These are phyloP conservation scores for Actinia tenebrosa DNA, from an alignment of 64 coral and sea anemone species.

Conservation along the genomic window DNA sequence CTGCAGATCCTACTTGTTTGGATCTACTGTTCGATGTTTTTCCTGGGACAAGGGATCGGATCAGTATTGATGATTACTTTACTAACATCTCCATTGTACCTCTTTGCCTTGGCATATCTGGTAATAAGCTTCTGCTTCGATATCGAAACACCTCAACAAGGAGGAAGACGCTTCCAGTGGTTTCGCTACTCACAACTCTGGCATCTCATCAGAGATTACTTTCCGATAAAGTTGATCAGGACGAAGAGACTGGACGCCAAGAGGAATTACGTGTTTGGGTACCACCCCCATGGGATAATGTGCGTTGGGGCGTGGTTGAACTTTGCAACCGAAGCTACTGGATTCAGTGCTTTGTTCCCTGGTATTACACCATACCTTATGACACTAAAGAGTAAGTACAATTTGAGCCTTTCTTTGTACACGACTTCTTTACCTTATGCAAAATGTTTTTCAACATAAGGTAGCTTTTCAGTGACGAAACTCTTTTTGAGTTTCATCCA, in stretches of 20 bases:
- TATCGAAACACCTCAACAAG: constrained; percentile 54
- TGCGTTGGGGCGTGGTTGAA: constrained; percentile 65
- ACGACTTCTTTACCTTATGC: too few relatives aligned
- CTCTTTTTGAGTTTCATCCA: too few relatives aligned
- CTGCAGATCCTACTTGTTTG: constrained; percentile 51
- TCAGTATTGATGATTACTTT: constrained; percentile 48
- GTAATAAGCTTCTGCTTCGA: constrained; percentile 71
- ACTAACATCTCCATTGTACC: constrained; percentile 37
- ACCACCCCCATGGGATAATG: constrained; percentile 88
- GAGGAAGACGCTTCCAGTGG: constrained; percentile 72
- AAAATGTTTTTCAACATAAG: too few relatives aligned
- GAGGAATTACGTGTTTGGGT: constrained; percentile 75
- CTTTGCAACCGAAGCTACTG: constrained; percentile 59
- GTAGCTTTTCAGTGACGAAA: too few relatives aligned
- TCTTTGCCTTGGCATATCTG: constrained; percentile 55
- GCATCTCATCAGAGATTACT: constrained; percentile 83
- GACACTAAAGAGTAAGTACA: constrained; percentile 45
- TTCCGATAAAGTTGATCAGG: constrained; percentile 57
- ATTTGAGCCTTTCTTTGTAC: too few relatives aligned
- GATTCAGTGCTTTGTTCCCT: constrained; percentile 48
- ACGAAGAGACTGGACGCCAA: constrained; percentile 66
- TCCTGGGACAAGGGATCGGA: constrained; percentile 63
- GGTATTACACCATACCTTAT: constrained; percentile 52
- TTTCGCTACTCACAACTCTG: constrained; percentile 65
- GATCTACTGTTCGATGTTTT: constrained; percentile 48